Evolutionary conservation across 2,113 vertebrate species (phyloP).

Genomic region (Sinocyclocheilus anshuiensis): DNA sequence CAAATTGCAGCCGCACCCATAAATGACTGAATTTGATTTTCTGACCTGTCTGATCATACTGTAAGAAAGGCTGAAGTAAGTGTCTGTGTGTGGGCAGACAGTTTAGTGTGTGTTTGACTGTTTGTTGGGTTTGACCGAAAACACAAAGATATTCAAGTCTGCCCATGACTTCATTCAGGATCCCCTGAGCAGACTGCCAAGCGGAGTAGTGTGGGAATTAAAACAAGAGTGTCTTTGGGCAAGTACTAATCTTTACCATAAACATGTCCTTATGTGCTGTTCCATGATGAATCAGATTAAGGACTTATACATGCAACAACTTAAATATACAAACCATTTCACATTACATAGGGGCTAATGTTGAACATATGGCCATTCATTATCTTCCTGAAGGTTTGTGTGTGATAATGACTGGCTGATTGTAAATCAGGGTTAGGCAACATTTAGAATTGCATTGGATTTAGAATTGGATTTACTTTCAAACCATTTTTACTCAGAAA

Average conservation of each 20-base stretch:
- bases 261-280: neutral
- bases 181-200: neutral
- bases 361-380: neutral
- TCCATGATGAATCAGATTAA: neutral
- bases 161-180: slow-evolving; percentile 38
- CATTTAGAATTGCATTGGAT: neutral
- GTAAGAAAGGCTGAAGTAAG: slow-evolving; percentile 58
- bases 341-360: neutral
- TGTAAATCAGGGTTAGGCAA: neutral
- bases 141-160: slow-evolving; percentile 4
- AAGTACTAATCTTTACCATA: neutral
- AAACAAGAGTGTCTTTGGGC: neutral
- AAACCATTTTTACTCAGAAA: no score
- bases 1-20: slow-evolving; percentile 60
- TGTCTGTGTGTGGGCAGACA: slow-evolving; percentile 34
- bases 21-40: slow-evolving; percentile 62
- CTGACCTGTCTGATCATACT: slow-evolving; percentile 61
- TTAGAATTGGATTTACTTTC: no score
- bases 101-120: neutral
- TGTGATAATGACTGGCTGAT: neutral
- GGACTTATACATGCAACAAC: neutral
- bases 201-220: slow-evolving; percentile 8
- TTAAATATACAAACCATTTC: neutral
- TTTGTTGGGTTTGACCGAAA: neutral
- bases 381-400: neutral